Conservation (phyloP, 2,797 vertebrate genomes). For the Catostomus latipinnis region DNA sequence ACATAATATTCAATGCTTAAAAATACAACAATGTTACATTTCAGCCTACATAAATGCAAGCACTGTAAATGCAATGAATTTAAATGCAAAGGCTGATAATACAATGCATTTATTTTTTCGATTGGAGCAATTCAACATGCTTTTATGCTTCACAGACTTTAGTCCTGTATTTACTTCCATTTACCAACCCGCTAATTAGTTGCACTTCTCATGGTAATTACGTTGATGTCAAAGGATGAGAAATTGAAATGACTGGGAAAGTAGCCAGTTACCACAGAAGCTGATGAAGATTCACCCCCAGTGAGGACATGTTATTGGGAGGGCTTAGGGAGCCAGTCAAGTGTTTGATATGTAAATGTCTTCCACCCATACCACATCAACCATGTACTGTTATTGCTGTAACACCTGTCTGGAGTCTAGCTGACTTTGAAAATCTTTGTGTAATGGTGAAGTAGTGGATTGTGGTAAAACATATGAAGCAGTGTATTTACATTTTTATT, state of each 20-base stretch:
- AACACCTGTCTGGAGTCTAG: not conserved
- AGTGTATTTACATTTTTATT: not conserved
- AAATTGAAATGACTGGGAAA: slow-evolving; percentile 41
- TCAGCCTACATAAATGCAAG: too few species aligned
- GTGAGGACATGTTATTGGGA: not conserved
- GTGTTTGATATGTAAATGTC: slow-evolving; percentile 1
- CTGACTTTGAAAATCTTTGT: not conserved
- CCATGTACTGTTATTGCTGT: not conserved
- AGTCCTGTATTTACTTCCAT: too few species aligned
- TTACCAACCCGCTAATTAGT: slow-evolving; percentile 14
- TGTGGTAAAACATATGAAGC: not conserved
- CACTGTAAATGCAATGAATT: too few species aligned
- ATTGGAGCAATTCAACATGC: too few species aligned
- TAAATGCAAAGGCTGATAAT: too few species aligned
- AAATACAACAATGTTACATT: too few species aligned
- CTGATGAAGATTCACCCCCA: slow-evolving; percentile 2
- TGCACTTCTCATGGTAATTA: slow-evolving; percentile 36
- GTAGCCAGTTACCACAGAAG: slow-evolving; percentile 29
- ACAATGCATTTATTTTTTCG: too few species aligned
- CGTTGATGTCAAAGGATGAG: slow-evolving; percentile 38
- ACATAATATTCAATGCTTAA: too few species aligned
- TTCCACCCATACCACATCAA: not conserved
- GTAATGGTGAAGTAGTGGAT: not conserved
- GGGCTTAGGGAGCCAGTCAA: not conserved
- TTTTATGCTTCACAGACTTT: too few species aligned